Base-by-base conservation (phyloP, 2,888 invertebrate species). In the Timandra comae region DNA sequence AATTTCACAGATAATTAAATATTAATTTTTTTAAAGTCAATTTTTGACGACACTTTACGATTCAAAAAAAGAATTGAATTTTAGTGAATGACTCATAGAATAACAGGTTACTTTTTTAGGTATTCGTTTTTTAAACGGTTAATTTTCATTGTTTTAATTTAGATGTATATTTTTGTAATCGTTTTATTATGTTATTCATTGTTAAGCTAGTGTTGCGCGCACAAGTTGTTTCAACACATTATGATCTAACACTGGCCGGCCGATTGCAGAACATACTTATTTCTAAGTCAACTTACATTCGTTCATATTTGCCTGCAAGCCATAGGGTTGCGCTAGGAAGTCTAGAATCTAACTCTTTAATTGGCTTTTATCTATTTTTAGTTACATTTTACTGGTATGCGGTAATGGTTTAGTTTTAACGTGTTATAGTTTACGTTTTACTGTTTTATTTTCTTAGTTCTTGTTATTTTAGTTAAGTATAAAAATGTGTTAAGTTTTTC, bases 241-340 rank as follows among this genome's bases (percentile, higher is more conserved):
- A 84, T 85, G 85, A 85, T 82, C 85, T 85, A 85, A 85, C 85
- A 85, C 85, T 85, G 85, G 74, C 80, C 63, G 75, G 69, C 68
- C 80, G 80, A 82, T 85, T 81, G 84, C 80, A 79, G 85, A 80
- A 85, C 85, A 84, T 77, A 85, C 85, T 82, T 85, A 85, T 85
- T 24, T 85, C 85, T 85, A 85, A 85, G 82, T 85, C 85, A 84
- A 84, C 84, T 85, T 79, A 85, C 85, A 85, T 84, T 85, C 85
- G 85, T 85, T 85, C 85, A 85, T 85, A 85, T 85, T 85, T 84
- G 85, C 85, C 84, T 85, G 84, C 76, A 72, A 75, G 80, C 65
- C 75, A 52, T 85, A 85, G 85, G 85, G 85, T 67, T 85, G 84
- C 50, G 70, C 75, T 69, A 56, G 62, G 66, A 66, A 52, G 51